Conservation (phyloP, 2,113 vertebrate species). For the Cyanistes caeruleus region DNA sequence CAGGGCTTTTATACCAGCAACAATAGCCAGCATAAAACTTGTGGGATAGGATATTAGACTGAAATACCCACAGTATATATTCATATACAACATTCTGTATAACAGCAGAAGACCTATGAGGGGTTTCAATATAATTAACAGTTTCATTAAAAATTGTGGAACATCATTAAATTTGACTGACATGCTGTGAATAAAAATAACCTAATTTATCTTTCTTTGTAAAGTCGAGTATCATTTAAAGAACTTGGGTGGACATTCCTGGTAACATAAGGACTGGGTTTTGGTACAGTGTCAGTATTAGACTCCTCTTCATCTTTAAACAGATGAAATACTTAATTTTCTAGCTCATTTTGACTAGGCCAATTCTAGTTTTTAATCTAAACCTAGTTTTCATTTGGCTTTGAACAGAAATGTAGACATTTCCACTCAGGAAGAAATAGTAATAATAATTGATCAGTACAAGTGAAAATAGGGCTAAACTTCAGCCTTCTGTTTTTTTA, state of each 20-base stretch:
- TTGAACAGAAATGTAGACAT: background rate
- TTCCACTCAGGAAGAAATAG: background rate
- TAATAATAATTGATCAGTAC: background rate
- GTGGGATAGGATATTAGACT: background rate
- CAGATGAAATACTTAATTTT: background rate
- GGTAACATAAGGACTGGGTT: background rate
- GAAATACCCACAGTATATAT: background rate
- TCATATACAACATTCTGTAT: background rate
- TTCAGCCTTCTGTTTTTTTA: background rate
- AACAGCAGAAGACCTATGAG: background rate
- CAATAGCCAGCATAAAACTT: constrained; percentile 17
- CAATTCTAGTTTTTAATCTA: background rate
- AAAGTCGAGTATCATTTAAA: background rate
- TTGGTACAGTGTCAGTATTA: background rate
- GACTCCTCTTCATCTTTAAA: background rate
- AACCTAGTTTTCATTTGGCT: background rate
- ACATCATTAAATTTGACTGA: background rate
- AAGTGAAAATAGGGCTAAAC: background rate
- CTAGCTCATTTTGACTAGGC: background rate
- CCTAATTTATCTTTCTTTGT: background rate
- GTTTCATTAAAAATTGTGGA: background rate
- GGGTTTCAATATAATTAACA: constrained; percentile 1
- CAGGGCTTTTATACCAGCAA: constrained; percentile 14
- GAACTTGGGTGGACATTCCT: background rate
- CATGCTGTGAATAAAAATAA: background rate